These are phyloP conservation scores for Hippopotamyrus pictus DNA, from an alignment of 2,797 vertebrate genomes.

Conservation along the genomic window DNA sequence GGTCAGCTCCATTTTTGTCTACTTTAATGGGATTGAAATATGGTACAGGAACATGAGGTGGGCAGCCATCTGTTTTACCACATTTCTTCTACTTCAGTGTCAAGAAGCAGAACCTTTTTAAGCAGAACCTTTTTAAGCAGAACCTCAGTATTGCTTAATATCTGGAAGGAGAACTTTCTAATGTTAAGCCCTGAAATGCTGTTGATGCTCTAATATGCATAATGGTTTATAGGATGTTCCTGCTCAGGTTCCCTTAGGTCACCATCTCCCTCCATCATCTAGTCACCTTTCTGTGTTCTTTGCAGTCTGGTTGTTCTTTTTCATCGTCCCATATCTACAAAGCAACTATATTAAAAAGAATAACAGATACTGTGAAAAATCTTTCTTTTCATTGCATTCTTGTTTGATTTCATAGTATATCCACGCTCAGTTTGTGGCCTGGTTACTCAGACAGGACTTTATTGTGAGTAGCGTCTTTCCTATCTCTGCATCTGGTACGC, in stretches of 20 bases:
- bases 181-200: constrained; percentile 54
- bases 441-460: neutral
- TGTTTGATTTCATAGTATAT: neutral
- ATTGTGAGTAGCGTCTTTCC: constrained; percentile 32
- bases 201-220: constrained; percentile 70
- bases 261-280: constrained; percentile 53
- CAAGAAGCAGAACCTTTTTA: constrained; percentile 45
- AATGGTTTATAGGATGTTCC: constrained; percentile 56
- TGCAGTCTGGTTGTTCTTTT: constrained; percentile 61
- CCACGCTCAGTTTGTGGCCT: neutral
- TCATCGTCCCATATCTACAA: constrained; percentile 61
- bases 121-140: too few relatives aligned
- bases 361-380: constrained; percentile 67
- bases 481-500: neutral
- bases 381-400: constrained; percentile 45
- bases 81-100: constrained; percentile 50
- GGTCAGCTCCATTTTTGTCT: neutral
- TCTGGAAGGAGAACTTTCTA: constrained; percentile 36
- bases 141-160: constrained; percentile 45
- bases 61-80: constrained; percentile 31
- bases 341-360: constrained; percentile 61
- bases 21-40: neutral
- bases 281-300: constrained; percentile 69
- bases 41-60: neutral
- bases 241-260: constrained; percentile 29